Evolutionary conservation across 2,113 vertebrate genomes (phyloP).

Genomic region (Ciconia stormi): DNA sequence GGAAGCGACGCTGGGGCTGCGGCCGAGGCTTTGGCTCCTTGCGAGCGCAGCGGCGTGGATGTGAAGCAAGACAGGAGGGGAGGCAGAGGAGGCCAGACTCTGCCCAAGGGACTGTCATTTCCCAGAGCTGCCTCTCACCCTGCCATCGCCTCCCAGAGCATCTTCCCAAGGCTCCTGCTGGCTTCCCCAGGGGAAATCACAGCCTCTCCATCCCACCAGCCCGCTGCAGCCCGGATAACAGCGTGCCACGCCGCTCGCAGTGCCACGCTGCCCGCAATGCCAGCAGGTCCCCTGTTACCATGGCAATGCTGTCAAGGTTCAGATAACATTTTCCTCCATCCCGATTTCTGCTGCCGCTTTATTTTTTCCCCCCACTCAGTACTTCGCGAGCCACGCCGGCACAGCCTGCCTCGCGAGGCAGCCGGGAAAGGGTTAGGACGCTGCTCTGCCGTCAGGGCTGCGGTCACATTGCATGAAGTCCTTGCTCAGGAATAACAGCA

Average conservation of each 20-base stretch:
- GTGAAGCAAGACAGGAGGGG: neutral
- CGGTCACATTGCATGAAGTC: neutral
- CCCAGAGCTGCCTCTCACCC: neutral
- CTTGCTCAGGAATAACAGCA: neutral
- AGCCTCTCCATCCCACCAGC: neutral
- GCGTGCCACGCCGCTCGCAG: fast-evolving
- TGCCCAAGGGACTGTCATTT: neutral
- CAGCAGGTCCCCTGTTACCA: neutral
- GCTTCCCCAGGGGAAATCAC: neutral
- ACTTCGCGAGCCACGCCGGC: fast-evolving
- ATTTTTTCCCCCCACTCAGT: fast-evolving
- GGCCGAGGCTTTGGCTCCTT: neutral
- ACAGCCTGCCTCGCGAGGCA: fast-evolving
- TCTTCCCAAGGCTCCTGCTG: neutral
- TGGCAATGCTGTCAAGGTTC: conserved; percentile 23
- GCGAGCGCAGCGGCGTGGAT: fast-evolving
- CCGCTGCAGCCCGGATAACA: neutral
- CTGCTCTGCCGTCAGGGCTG: neutral
- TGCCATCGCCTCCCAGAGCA: neutral
- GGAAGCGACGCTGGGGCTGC: fast-evolving
- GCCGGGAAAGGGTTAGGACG: neutral
- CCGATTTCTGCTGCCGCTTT: fast-evolving
- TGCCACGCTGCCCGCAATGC: neutral
- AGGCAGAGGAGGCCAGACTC: neutral
- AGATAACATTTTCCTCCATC: neutral